These are phyloP conservation scores for Ichneumoninae sp. DNA, from an alignment of 2,888 invertebrate species.

Conservation along the genomic window DNA sequence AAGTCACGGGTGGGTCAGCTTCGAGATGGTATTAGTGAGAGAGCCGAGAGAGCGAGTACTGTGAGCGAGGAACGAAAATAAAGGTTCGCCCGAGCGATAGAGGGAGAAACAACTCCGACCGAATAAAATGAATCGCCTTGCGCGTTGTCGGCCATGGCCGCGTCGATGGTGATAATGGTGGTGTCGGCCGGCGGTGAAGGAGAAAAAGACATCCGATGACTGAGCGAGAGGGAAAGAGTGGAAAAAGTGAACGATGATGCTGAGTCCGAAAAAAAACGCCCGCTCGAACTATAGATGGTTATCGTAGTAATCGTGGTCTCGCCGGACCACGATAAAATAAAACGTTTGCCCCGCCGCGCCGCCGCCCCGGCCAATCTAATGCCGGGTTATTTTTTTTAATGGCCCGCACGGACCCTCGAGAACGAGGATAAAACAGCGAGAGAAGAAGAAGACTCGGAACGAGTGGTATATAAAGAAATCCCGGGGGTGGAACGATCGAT, in stretches of 20 bases:
- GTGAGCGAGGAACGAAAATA: conserved; percentile 14
- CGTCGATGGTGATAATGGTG: conserved; percentile 71
- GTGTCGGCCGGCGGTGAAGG: conserved; percentile 50
- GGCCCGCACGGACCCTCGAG: conserved; percentile 66
- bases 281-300: conserved; percentile 75
- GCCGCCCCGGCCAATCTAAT: conserved; percentile 72
- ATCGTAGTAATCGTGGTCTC: conserved; percentile 79
- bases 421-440: conserved; percentile 65
- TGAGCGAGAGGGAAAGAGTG: conserved; percentile 14
- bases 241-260: conserved; percentile 67
- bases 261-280: conserved; percentile 68
- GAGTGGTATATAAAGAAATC: conserved; percentile 52
- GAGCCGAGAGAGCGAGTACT: conserved; percentile 3
- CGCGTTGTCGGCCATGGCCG: conserved; percentile 57
- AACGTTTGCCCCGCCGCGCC: conserved; percentile 66
- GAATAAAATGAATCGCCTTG: conserved; percentile 75
- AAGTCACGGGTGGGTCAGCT: conserved; percentile 37
- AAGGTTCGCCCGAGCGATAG: conserved; percentile 4
- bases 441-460: conserved; percentile 36
- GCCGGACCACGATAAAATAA: conserved; percentile 74
- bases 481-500: conserved; percentile 59
- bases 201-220: conserved; percentile 24
- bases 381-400: conserved; percentile 74
- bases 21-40: conserved; percentile 36
- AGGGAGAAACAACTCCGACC: conserved; percentile 41